Percentiles rank a stretch among this genome's conserved stretches.
Evolutionary conservation across 2,888 invertebrate species (phyloP).

Genomic region (Archips crataeganus): DNA sequence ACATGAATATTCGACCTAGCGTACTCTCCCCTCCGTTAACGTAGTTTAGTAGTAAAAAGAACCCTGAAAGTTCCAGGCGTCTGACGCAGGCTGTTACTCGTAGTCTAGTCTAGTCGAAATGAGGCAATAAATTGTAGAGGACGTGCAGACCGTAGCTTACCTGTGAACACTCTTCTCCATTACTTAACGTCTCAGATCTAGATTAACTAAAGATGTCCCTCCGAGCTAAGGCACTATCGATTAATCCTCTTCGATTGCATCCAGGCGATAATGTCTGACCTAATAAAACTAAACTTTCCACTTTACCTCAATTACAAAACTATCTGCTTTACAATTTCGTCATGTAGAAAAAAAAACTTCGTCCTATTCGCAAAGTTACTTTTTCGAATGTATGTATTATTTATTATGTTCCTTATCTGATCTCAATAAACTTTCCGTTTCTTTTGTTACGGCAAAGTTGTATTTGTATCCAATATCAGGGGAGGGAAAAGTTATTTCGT

Average conservation of each 20-base stretch:
- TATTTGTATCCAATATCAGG: slow-evolving; percentile 39
- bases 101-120: slow-evolving; percentile 60
- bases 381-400: slow-evolving; percentile 19
- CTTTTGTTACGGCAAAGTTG: slow-evolving; percentile 25
- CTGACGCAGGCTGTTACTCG: slow-evolving; percentile 51
- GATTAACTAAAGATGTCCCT: slow-evolving; percentile 46
- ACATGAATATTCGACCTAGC: slow-evolving; percentile 34
- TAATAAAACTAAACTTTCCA: slow-evolving; percentile 2
- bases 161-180: slow-evolving; percentile 35
- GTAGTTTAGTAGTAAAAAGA: slow-evolving; percentile 48
- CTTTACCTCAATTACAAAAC: neutral
- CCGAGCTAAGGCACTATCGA: slow-evolving; percentile 45
- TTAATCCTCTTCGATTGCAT: slow-evolving; percentile 21
- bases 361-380: slow-evolving; percentile 10
- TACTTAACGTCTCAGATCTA: slow-evolving; percentile 41
- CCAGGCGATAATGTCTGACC: slow-evolving; percentile 10
- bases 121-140: slow-evolving; percentile 67
- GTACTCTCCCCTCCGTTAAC: slow-evolving; percentile 31
- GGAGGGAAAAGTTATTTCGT: slow-evolving; percentile 51
- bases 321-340: neutral
- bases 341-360: neutral
- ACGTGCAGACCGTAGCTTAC: slow-evolving; percentile 54
- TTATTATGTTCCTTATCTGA: slow-evolving; percentile 26
- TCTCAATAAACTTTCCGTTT: slow-evolving; percentile 34
- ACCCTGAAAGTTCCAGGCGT: slow-evolving; percentile 50